phyloP scores from a whole-genome alignment of 2,888 invertebrate species.

The Azorinus chamasolen region DNA sequence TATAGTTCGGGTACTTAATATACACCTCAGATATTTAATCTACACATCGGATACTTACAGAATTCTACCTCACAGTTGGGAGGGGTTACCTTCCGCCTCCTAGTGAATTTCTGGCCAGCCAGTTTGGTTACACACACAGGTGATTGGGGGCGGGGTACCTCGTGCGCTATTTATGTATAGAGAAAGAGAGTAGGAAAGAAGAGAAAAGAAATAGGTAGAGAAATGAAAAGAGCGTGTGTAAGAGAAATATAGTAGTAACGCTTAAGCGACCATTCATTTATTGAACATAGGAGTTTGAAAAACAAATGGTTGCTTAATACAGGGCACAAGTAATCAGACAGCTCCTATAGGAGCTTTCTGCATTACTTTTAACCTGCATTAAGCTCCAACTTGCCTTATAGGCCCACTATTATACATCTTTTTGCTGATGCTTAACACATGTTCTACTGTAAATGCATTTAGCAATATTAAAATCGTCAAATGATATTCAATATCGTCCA shows the following conservation, averaged over 20 bases:
- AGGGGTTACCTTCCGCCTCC: conserved; percentile 53
- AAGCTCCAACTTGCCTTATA: not conserved
- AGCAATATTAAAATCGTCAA: no score
- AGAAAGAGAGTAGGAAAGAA: conserved; percentile 4
- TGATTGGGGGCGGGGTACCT: conserved; percentile 22
- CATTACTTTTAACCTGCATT: no score
- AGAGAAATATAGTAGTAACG: not conserved
- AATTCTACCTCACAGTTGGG: conserved; percentile 29
- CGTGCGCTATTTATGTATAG: conserved; percentile 9
- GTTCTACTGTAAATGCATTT: not conserved
- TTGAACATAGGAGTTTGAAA: no score
- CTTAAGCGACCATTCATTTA: no score
- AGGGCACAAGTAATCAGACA: no score
- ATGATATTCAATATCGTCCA: no score
- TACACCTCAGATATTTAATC: no score
- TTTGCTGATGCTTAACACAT: no score
- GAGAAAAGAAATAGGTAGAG: conserved; percentile 3
- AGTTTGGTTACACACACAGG: conserved; percentile 60
- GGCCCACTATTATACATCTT: no score
- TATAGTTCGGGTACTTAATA: no score
- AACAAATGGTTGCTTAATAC: no score
- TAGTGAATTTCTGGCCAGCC: conserved; percentile 59
- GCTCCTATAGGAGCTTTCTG: no score
- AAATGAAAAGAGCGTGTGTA: not conserved
- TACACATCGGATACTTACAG: conserved; percentile 16